phyloP scores from a whole-genome alignment of 2,113 vertebrate species.

The Thoracochromis brauschi region DNA sequence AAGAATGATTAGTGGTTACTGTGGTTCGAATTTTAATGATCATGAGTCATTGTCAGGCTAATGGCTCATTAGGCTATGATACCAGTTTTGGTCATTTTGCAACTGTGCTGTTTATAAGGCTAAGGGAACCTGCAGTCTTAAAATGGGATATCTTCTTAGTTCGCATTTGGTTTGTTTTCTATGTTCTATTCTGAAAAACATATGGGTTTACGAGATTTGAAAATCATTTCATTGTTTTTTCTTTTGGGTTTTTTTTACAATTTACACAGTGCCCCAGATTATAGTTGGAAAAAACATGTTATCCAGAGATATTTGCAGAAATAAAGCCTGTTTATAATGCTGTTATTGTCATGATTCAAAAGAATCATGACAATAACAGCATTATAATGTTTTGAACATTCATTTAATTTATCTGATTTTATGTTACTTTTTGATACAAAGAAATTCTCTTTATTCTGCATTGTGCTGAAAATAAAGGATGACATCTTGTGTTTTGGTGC shows the following conservation, averaged over 20 bases:
- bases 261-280: not conserved
- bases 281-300: not conserved
- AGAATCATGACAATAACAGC: not conserved
- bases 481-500: not conserved
- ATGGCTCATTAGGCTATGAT: not conserved
- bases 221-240: not conserved
- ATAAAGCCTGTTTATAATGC: rapidly evolving
- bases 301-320: not conserved
- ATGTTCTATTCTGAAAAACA: rapidly evolving
- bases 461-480: not conserved
- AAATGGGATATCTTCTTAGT: not conserved
- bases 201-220: not conserved
- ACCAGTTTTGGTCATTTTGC: not conserved
- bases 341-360: not conserved
- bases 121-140: not conserved
- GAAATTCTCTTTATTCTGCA: not conserved
- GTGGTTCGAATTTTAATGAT: not conserved
- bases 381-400: not conserved
- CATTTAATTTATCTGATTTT: not conserved
- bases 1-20: not conserved
- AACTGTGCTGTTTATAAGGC: not conserved
- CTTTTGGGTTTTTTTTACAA: rapidly evolving
- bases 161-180: rapidly evolving
- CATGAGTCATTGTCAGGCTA: not conserved
- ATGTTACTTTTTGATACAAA: not conserved